Percentiles rank a stretch among this genome's conserved stretches.
Conservation (phyloP, 1,140 invertebrate genomes). For the Rhyzopertha dominica region DNA sequence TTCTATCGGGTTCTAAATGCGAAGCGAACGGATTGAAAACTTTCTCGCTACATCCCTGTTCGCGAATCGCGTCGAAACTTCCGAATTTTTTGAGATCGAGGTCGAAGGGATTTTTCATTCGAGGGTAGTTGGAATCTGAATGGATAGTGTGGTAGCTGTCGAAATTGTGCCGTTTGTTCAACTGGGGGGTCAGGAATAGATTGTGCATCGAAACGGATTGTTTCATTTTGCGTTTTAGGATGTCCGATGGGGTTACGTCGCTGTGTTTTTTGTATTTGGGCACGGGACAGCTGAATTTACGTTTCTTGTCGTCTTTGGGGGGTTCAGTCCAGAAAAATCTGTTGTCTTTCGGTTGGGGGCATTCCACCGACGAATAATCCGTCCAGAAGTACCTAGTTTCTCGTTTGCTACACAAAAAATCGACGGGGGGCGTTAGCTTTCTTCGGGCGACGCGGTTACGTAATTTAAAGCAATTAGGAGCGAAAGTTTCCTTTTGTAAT, state of each 20-base stretch:
- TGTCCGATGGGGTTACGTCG: slow-evolving; percentile 24
- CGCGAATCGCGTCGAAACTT: slow-evolving; percentile 10
- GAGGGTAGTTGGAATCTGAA: slow-evolving; percentile 1
- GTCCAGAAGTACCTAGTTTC: too few species aligned
- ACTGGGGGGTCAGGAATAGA: slow-evolving; percentile 21
- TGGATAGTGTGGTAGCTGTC: slow-evolving; percentile 41
- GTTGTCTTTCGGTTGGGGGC: too few species aligned
- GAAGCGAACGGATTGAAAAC: too few species aligned
- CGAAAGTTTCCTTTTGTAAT: too few species aligned
- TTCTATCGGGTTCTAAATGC: too few species aligned
- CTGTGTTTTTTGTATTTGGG: slow-evolving; percentile 19
- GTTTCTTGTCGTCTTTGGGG: not conserved
- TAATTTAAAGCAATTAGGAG: too few species aligned
- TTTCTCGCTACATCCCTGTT: not conserved
- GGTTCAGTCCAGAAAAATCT: too few species aligned
- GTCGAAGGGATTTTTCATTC: not conserved
- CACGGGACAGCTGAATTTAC: slow-evolving; percentile 1
- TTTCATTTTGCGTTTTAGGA: slow-evolving; percentile 27
- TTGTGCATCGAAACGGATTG: slow-evolving; percentile 32
- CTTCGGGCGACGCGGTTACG: too few species aligned
- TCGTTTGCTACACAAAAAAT: not conserved
- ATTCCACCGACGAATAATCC: too few species aligned
- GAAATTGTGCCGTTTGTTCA: slow-evolving; percentile 15
- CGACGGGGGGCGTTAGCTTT: not conserved
- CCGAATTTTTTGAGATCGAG: slow-evolving; percentile 9